These are phyloP conservation scores for Drosophila simulans DNA, from an alignment of 1,140 invertebrate genomes.

Conservation along the genomic window DNA sequence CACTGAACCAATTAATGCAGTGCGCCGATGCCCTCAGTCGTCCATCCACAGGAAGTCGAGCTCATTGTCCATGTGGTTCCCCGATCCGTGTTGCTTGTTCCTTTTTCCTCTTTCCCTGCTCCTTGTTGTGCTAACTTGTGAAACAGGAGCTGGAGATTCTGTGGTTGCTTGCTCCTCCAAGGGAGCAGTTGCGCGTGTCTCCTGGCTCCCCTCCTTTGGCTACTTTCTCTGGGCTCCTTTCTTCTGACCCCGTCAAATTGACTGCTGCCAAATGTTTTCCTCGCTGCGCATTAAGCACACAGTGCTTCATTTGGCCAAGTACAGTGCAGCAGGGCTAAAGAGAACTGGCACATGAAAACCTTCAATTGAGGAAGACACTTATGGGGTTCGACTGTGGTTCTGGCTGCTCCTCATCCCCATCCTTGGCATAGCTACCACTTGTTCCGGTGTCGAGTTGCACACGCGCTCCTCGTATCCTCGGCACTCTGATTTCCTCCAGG, in stretches of 20 bases:
- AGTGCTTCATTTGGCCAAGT: constrained; percentile 22
- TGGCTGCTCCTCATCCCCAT: constrained; percentile 1
- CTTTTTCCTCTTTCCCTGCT: not conserved
- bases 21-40: constrained; percentile 15
- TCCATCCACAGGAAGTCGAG: constrained; percentile 62
- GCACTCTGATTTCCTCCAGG: constrained; percentile 44
- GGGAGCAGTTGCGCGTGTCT: constrained; percentile 38
- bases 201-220: constrained; percentile 15
- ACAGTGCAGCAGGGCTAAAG: constrained; percentile 3
- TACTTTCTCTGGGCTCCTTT: constrained; percentile 9
- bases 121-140: constrained; percentile 19
- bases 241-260: constrained; percentile 18
- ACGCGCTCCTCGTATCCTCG: constrained; percentile 31
- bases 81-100: constrained; percentile 3
- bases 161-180: constrained; percentile 18
- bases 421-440: constrained; percentile 58
- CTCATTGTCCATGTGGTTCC: constrained; percentile 43
- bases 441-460: constrained; percentile 81
- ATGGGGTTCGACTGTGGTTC: constrained; percentile 7
- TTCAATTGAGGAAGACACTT: no score
- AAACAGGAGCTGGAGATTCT: constrained; percentile 1
- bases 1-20: constrained; percentile 78
- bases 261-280: constrained; percentile 45
- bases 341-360: no score
- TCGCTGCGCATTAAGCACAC: constrained; percentile 48